phyloP scores from a whole-genome alignment of 1,140 invertebrate genomes.

The Drosophila kikkawai region DNA sequence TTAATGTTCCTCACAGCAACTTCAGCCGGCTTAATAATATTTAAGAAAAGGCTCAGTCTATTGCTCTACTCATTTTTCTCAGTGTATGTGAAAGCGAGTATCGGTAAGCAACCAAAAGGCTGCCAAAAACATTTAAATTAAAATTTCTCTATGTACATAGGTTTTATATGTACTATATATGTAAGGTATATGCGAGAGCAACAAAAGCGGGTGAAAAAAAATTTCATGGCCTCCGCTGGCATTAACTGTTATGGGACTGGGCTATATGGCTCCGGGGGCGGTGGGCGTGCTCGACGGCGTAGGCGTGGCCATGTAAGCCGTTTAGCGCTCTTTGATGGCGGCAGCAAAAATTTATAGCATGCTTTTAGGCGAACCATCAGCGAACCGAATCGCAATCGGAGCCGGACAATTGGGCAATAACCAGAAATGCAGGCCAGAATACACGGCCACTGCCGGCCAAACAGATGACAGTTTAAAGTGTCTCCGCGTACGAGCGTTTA shows the following conservation, averaged over 20 bases:
- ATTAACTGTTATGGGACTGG: conserved; percentile 70
- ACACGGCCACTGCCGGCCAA: conserved; percentile 19
- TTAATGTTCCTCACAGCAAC: too few relatives aligned
- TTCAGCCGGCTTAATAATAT: neutral
- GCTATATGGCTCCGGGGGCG: conserved; percentile 19
- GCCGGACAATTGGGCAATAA: conserved; percentile 71
- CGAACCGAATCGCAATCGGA: conserved; percentile 32
- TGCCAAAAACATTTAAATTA: conserved; percentile 84
- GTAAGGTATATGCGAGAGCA: conserved; percentile 3
- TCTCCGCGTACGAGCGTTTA: conserved; percentile 15
- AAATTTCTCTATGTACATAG: conserved; percentile 56
- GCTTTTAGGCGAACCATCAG: conserved; percentile 49
- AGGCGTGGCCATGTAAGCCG: conserved; percentile 72
- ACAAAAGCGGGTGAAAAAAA: conserved; percentile 32
- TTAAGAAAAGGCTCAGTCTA: too few relatives aligned
- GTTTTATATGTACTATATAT: conserved; percentile 28
- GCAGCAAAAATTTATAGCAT: conserved; percentile 73
- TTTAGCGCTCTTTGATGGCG: conserved; percentile 77
- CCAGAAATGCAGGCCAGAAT: conserved; percentile 45
- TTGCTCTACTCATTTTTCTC: neutral
- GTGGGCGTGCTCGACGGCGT: conserved; percentile 19
- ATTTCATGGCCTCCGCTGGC: conserved; percentile 58
- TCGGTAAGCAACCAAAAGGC: conserved; percentile 55
- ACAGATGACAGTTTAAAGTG: conserved; percentile 81
- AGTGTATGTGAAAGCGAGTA: conserved; percentile 2